phyloP scores from a whole-genome alignment of 2,113 vertebrate species.

The Rhinolophus sinicus region DNA sequence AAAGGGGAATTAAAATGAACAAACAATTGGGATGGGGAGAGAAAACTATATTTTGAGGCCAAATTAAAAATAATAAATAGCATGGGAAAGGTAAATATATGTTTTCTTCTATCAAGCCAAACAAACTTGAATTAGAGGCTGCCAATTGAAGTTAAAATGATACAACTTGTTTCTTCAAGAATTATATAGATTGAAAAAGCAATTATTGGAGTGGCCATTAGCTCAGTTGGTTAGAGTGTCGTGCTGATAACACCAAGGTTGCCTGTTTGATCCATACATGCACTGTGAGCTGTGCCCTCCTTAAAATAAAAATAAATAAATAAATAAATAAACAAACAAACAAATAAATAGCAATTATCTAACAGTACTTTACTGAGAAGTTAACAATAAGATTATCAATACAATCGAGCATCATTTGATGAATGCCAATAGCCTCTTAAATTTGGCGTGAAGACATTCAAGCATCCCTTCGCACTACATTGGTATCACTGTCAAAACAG shows the following conservation, averaged over 20 bases:
- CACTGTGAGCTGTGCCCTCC: no score
- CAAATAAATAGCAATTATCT: background rate
- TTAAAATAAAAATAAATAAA: no score
- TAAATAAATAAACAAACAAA: no score
- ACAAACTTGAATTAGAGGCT: background rate
- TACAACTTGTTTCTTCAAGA: background rate
- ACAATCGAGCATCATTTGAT: background rate
- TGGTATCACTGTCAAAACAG: background rate
- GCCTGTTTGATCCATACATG: no score
- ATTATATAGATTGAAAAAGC: background rate
- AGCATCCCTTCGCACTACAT: background rate
- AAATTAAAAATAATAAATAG: background rate
- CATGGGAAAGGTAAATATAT: background rate
- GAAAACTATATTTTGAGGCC: background rate
- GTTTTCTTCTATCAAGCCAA: background rate
- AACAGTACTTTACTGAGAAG: background rate
- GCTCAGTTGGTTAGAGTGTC: no score
- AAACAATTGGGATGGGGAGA: background rate
- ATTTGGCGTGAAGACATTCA: background rate
- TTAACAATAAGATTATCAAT: background rate
- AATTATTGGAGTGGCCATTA: background rate
- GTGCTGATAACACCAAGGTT: no score
- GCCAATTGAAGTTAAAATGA: background rate
- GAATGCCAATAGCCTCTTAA: background rate
- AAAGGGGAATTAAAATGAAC: background rate